phyloP scores from a whole-genome alignment of 2,888 invertebrate genomes.

The Deilephila elpenor region DNA sequence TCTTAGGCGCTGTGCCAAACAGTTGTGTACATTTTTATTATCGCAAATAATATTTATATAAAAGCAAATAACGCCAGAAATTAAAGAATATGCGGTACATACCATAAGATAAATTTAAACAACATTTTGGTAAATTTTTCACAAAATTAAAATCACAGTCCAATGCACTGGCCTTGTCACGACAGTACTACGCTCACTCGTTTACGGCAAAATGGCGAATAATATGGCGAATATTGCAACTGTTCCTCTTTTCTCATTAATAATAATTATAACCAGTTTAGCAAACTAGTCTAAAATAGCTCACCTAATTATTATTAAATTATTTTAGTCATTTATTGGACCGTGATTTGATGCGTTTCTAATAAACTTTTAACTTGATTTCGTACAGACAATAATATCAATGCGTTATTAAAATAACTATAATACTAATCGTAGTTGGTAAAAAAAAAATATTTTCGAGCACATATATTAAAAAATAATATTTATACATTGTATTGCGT shows the following conservation, averaged over 20 bases:
- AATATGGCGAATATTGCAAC: not conserved
- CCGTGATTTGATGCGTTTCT: not conserved
- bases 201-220: not conserved
- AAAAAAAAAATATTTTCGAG: no score
- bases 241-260: constrained; percentile 1
- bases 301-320: not conserved
- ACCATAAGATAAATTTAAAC: constrained; percentile 1
- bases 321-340: not conserved
- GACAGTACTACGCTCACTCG: not conserved
- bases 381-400: no score
- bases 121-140: not conserved
- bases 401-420: no score
- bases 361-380: not conserved
- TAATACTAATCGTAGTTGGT: no score
- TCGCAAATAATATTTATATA: no score
- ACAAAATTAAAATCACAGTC: not conserved
- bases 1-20: no score
- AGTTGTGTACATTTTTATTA: no score
- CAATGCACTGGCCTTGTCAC: not conserved
- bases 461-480: no score
- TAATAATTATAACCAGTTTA: constrained; percentile 4
- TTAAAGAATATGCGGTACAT: not conserved
- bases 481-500: no score
- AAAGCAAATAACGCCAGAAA: no score
- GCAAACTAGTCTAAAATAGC: not conserved